phyloP scores from a whole-genome alignment of 2,797 vertebrate genomes.

The Nyctalus aviator region DNA sequence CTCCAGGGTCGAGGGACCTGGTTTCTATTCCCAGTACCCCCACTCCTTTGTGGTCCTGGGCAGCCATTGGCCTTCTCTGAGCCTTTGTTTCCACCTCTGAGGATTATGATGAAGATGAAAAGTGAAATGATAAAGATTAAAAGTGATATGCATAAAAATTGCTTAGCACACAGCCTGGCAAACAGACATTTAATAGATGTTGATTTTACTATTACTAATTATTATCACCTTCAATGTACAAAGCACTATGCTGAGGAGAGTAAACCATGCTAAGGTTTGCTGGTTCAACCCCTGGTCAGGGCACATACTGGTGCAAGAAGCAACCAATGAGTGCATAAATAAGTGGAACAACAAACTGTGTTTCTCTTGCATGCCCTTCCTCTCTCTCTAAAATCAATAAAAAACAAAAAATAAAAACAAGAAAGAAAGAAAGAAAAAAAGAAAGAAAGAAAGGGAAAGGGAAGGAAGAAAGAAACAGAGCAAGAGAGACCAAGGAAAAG shows the following conservation, averaged over 20 bases:
- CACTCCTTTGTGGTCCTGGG: not conserved
- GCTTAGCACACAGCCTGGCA: not conserved
- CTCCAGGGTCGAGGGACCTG: not conserved
- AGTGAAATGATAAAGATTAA: not conserved
- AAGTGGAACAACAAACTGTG: not conserved
- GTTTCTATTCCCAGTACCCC: not conserved
- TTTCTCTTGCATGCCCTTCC: not conserved
- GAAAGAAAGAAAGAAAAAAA: too few species aligned
- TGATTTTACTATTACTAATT: not conserved
- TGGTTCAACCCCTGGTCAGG: not conserved
- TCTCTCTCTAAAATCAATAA: not conserved
- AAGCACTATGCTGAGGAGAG: not conserved
- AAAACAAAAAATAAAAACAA: not conserved
- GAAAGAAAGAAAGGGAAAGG: too few species aligned
- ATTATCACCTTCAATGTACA: not conserved
- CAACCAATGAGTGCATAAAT: not conserved
- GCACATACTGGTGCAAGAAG: not conserved
- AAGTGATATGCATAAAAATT: not conserved
- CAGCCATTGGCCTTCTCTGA: not conserved
- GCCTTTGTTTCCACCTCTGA: not conserved
- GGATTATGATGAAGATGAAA: not conserved
- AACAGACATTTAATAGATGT: not conserved
- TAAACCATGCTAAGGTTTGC: not conserved
- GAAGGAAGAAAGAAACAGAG: not conserved
- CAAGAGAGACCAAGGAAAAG: not conserved